Evolutionary conservation across 2,113 vertebrate species (phyloP).

Genomic region (Chaenogobius annularis): DNA sequence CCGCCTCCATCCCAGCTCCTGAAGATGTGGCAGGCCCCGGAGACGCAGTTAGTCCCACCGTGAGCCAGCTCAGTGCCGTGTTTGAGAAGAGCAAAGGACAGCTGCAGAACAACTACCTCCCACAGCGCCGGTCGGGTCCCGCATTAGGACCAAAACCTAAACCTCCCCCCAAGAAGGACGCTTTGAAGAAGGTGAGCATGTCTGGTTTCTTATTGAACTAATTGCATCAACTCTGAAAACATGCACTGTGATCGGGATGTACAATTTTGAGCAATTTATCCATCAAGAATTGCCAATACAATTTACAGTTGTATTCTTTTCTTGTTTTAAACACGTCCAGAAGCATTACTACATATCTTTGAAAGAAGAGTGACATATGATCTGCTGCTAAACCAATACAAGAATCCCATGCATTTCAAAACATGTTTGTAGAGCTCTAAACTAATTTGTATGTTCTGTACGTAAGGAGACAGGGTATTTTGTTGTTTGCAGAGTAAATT

Average conservation of each 20-base stretch:
- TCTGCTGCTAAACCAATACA: background rate
- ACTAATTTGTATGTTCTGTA: background rate
- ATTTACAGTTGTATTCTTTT: too few relatives aligned
- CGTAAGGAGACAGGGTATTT: background rate
- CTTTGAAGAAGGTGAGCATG: slow-evolving; percentile 70
- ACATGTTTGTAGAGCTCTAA: too few relatives aligned
- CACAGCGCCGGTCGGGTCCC: slow-evolving; percentile 69
- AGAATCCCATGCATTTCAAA: background rate
- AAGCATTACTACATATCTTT: too few relatives aligned
- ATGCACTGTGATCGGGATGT: background rate
- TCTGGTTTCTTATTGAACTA: background rate
- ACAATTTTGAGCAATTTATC: background rate
- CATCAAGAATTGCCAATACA: background rate
- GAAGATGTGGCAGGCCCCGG: slow-evolving; percentile 34
- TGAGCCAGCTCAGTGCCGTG: slow-evolving; percentile 93
- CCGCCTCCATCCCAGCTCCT: slow-evolving; percentile 58
- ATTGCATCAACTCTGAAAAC: background rate
- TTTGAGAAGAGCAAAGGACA: slow-evolving; percentile 92
- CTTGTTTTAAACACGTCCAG: too few relatives aligned
- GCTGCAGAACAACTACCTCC: slow-evolving; percentile 83
- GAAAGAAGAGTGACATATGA: too few relatives aligned
- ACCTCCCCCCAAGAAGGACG: slow-evolving; percentile 66
- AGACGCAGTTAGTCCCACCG: slow-evolving; percentile 93
- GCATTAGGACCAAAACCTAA: slow-evolving; percentile 65
- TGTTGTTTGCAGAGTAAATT: background rate